Base-by-base conservation (phyloP, 2,888 invertebrate genomes). In the Drosophila cognata region DNA sequence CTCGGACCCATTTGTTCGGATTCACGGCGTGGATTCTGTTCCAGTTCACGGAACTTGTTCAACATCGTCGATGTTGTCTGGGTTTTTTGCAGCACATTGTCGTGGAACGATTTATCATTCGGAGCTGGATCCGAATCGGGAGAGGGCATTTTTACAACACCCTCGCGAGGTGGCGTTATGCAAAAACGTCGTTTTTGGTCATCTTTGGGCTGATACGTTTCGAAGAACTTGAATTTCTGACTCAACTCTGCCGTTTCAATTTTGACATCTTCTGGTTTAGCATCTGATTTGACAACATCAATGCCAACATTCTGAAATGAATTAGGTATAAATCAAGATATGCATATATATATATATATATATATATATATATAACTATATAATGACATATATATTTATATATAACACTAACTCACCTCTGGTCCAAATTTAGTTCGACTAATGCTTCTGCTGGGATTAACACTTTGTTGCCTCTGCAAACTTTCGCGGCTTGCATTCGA, bases 201-300 rank as follows among this genome's bases (percentile, higher is more conserved):
- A 82, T 96, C 95, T 3, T 63, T 68, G 58, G 97, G 96, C 90
- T 95, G 95, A 94, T 97, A 98, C 0, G 96, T 96, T 94, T 98
- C 98, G 94, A 98, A 98, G 94, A 98, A 98, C 94, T 97, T 96
- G 94, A 98, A 98, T 88, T 97, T 95, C 92, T 97, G 96, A 65
- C 96, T 95, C 83, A 98, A 96, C 93, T 97, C 97, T 0, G 96
- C 95, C 0, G 97, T 97, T 93, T 96, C 95, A 67, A 97, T 95
- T 90, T 95, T 95, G 29, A 97, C 95, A 85, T 97, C 97, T 71
- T 97, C 97, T 41, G 95, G 92, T 70, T 95, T 94, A 91, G 97
- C 96, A 16, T 95, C 96, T 18, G 96, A 95, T 79, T 96, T 95
- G 18, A 97, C 95, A 79, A 97, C 95, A 91, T 97, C 96, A 71